Evolutionary conservation across 2,797 vertebrate species (phyloP).

Genomic region (Anguilla pacifica): DNA sequence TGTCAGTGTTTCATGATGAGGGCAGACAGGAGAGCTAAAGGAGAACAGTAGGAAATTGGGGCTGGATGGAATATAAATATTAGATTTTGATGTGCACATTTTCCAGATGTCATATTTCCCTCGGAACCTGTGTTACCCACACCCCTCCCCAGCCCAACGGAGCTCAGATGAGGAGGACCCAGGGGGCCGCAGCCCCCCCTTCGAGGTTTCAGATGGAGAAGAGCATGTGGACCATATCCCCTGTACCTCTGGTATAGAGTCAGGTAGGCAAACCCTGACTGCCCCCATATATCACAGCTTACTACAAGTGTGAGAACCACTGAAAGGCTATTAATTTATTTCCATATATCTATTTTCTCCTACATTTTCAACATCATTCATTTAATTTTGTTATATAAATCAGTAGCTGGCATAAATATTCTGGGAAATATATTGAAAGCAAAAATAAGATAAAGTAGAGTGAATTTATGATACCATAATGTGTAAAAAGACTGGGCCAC

Average conservation of each 20-base stretch:
- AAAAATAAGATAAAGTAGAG: not conserved
- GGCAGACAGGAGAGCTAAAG: not conserved
- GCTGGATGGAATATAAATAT: not conserved
- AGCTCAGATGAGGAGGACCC: conserved; percentile 95
- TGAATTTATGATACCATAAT: not conserved
- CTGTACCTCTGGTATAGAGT: conserved; percentile 80
- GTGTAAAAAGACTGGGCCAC: not conserved
- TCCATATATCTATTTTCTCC: not conserved
- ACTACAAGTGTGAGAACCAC: too few relatives aligned
- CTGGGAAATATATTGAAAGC: not conserved
- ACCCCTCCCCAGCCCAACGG: conserved; percentile 78
- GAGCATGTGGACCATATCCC: conserved; percentile 81
- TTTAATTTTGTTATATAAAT: not conserved
- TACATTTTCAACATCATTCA: not conserved
- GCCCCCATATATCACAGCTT: not conserved
- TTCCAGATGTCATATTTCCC: conserved; percentile 82
- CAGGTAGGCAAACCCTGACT: conserved; percentile 72
- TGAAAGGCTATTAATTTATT: too few relatives aligned
- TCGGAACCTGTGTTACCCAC: conserved; percentile 77
- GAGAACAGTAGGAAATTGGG: not conserved
- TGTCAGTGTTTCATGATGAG: not conserved
- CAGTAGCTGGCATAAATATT: not conserved
- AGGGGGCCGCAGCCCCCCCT: conserved; percentile 82
- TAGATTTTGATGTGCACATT: not conserved
- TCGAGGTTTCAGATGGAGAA: conserved; percentile 96